Evolutionary conservation across 2,888 invertebrate genomes (phyloP).

Genomic region (Pyrocoelia pectoralis): DNA sequence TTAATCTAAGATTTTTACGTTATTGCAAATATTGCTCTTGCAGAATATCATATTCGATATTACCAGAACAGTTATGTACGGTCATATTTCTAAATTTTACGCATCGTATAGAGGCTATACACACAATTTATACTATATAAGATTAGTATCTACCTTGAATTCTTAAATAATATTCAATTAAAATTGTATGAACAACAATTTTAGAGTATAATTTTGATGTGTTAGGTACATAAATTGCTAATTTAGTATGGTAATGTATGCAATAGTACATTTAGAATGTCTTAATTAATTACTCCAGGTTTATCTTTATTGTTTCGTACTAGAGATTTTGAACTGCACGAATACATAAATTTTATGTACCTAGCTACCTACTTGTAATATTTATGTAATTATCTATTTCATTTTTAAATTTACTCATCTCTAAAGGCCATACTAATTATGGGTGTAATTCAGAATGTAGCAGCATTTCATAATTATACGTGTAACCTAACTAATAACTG

Average conservation of each 20-base stretch:
- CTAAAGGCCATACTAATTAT: too few relatives aligned
- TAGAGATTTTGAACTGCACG: not conserved
- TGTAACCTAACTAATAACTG: too few relatives aligned
- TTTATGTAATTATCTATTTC: not conserved
- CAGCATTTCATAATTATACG: too few relatives aligned
- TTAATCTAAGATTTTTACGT: conserved; percentile 1
- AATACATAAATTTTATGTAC: not conserved
- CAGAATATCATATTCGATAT: not conserved
- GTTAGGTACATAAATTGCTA: not conserved
- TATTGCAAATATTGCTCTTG: not conserved
- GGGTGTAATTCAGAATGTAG: too few relatives aligned
- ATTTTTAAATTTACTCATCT: too few relatives aligned
- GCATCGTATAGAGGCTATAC: too few relatives aligned
- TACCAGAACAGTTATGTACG: too few relatives aligned
- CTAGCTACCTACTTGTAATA: not conserved
- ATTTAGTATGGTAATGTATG: not conserved
- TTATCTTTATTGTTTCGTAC: not conserved
- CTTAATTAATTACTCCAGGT: not conserved
- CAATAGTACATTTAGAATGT: not conserved
- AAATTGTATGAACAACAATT: not conserved
- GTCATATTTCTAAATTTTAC: too few relatives aligned
- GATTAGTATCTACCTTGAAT: too few relatives aligned
- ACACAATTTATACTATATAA: too few relatives aligned
- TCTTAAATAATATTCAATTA: not conserved
- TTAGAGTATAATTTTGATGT: not conserved